Evolutionary conservation across 2,797 vertebrate species (phyloP).

Genomic region (Pelochelys cantorii): DNA sequence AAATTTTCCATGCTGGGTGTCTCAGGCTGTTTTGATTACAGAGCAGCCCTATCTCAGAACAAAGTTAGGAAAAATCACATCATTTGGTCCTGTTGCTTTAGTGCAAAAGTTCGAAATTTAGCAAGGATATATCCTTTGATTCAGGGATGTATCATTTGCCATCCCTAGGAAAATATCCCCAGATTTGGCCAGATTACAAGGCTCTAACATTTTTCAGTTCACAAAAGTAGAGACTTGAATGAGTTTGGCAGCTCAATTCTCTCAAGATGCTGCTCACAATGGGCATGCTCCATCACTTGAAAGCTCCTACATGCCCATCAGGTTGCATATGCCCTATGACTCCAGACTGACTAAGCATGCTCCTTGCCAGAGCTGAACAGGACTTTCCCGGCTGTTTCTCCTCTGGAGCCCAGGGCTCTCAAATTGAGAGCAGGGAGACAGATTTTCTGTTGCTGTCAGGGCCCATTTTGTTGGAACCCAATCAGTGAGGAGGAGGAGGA

Average conservation of each 20-base stretch:
- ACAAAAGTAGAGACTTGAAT: neutral
- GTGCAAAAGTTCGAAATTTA: neutral
- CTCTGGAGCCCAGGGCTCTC: neutral
- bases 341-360: neutral
- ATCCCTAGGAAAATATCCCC: neutral
- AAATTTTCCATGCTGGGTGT: neutral
- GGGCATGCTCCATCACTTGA: neutral
- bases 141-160: neutral
- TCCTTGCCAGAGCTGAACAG: neutral
- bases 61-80: fast-evolving
- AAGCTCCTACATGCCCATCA: neutral
- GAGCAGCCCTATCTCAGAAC: neutral
- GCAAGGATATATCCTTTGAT: neutral
- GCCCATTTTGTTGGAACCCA: fast-evolving
- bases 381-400: neutral
- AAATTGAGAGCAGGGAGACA: neutral
- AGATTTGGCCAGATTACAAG: neutral
- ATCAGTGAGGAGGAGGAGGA: neutral
- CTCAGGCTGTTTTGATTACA: no score
- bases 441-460: neutral
- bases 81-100: neutral
- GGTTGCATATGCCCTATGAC: neutral
- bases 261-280: neutral
- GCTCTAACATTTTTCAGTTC: neutral
- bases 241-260: neutral